Conservation (phyloP, 2,113 vertebrate genomes). For the Regulus satrapa region DNA sequence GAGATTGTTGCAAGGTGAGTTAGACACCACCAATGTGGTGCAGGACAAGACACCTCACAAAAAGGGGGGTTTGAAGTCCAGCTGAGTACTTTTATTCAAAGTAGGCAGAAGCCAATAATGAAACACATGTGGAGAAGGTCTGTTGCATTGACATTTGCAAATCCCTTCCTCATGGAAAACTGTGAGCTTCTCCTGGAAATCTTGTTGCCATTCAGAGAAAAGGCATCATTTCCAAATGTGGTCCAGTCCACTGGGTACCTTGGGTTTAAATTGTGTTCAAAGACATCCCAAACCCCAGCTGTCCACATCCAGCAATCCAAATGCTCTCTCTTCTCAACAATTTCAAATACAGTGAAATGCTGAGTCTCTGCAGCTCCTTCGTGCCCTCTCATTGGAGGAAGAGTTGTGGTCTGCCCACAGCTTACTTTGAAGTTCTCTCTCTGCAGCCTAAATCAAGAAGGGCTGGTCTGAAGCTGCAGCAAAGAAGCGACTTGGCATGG, state of each 20-base stretch:
- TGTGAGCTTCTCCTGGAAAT: neutral
- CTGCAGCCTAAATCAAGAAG: neutral
- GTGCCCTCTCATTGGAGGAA: neutral
- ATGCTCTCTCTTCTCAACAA: neutral
- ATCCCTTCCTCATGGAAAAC: neutral
- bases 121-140: neutral
- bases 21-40: neutral
- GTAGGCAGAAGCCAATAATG: neutral
- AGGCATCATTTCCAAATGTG: neutral
- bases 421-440: neutral
- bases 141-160: neutral
- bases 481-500: fast-evolving
- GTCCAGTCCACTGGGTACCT: neutral
- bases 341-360: neutral
- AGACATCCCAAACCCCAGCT: neutral
- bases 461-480: neutral
- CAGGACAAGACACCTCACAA: neutral
- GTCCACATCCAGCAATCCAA: neutral
- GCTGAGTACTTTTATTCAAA: neutral
- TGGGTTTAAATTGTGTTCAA: neutral
- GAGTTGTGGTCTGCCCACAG: neutral
- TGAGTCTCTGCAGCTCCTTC: neutral
- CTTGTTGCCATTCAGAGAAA: neutral
- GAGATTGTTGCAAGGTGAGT: neutral
- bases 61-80: neutral